Evolutionary conservation across 2,797 vertebrate species (phyloP).

Genomic region (Myotis myotis): DNA sequence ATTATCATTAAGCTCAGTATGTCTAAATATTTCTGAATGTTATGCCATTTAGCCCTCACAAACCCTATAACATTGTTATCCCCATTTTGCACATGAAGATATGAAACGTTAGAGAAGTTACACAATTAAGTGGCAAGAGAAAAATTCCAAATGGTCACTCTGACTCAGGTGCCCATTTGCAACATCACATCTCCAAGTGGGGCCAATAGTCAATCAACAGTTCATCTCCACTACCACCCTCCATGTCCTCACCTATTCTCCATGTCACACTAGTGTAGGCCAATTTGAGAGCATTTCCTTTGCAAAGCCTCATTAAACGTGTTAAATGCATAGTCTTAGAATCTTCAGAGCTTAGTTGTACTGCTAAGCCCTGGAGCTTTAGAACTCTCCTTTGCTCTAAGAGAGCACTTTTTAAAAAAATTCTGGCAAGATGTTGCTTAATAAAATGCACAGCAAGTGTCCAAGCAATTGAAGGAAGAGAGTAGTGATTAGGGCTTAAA

Average conservation of each 20-base stretch:
- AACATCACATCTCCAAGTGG: not conserved
- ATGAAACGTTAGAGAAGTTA: not conserved
- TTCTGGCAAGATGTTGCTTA: constrained; percentile 42
- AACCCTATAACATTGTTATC: not conserved
- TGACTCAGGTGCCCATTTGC: not conserved
- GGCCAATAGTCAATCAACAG: not conserved
- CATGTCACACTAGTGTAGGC: not conserved
- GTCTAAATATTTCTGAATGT: not conserved
- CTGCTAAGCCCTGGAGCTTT: not conserved
- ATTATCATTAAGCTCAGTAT: not conserved
- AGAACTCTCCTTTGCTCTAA: not conserved
- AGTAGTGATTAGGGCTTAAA: constrained; percentile 65
- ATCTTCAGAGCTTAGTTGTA: not conserved
- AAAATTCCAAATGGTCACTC: not conserved
- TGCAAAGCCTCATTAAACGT: constrained; percentile 49
- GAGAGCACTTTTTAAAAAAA: constrained; percentile 23
- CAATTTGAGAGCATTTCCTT: not conserved
- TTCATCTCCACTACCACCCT: not conserved
- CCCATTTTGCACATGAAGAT: not conserved
- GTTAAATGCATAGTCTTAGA: not conserved
- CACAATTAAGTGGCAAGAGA: not conserved
- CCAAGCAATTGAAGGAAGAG: constrained; percentile 64
- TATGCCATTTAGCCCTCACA: not conserved
- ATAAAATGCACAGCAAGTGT: constrained; percentile 58
- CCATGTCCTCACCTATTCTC: not conserved